phyloP scores from a whole-genome alignment of 2,888 invertebrate species.

The Tethea ocularis region DNA sequence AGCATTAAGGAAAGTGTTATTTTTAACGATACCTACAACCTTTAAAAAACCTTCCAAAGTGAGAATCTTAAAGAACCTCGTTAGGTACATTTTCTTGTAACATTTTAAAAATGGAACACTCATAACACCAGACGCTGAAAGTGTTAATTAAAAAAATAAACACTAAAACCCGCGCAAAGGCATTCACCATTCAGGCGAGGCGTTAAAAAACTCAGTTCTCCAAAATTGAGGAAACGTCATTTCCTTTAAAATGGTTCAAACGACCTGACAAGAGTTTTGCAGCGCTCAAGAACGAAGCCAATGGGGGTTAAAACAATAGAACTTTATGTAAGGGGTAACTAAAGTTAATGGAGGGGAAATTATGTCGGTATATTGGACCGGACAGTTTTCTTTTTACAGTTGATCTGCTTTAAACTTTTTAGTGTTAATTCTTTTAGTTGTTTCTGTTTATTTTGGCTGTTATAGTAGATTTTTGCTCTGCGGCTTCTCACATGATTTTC shows the following conservation, averaged over 20 bases:
- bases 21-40: not conserved
- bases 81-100: slow-evolving; percentile 1
- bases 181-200: slow-evolving; percentile 29
- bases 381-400: slow-evolving; percentile 22
- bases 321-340: slow-evolving; percentile 65
- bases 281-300: slow-evolving; percentile 31
- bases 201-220: slow-evolving; percentile 27
- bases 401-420: slow-evolving; percentile 10
- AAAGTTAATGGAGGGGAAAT: slow-evolving; percentile 69
- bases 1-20: not conserved
- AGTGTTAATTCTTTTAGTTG: slow-evolving; percentile 11
- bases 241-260: slow-evolving; percentile 55
- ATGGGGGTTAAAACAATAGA: slow-evolving; percentile 59
- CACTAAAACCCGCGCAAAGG: slow-evolving; percentile 24
- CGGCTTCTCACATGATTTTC: too few relatives aligned
- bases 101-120: slow-evolving; percentile 13
- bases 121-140: slow-evolving; percentile 18
- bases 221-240: slow-evolving; percentile 55
- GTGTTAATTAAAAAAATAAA: slow-evolving; percentile 36
- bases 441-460: too few relatives aligned
- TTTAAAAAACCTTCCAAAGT: not conserved
- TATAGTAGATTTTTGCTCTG: too few relatives aligned
- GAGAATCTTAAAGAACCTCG: not conserved
- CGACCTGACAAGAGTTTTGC: slow-evolving; percentile 57
- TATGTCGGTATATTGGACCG: slow-evolving; percentile 54